phyloP scores from a whole-genome alignment of 2,113 vertebrate species.

The Lophius piscatorius region DNA sequence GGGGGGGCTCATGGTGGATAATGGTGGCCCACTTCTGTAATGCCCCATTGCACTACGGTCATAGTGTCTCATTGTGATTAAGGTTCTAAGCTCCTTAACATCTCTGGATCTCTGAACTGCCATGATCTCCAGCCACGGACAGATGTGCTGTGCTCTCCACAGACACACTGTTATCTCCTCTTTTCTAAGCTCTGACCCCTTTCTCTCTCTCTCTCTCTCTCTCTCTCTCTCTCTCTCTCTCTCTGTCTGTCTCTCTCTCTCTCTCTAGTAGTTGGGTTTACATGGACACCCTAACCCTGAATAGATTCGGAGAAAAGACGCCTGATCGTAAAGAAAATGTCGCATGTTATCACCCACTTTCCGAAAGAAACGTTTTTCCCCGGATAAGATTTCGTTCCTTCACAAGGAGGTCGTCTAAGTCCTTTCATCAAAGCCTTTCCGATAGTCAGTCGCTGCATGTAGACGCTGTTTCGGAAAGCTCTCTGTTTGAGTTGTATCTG shows the following conservation, averaged over 20 bases:
- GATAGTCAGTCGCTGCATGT: too few relatives aligned
- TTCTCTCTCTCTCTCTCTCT: slow-evolving; percentile 50
- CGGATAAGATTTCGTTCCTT: too few relatives aligned
- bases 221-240: slow-evolving; percentile 11
- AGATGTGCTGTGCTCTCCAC: slow-evolving; percentile 71
- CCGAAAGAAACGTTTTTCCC: too few relatives aligned
- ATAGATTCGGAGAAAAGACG: too few relatives aligned
- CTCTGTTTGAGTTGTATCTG: too few relatives aligned
- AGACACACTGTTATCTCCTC: slow-evolving; percentile 49
- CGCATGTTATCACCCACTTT: too few relatives aligned
- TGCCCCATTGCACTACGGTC: slow-evolving; percentile 56
- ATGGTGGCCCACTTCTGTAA: slow-evolving; percentile 69
- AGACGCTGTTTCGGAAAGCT: too few relatives aligned
- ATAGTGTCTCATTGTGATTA: slow-evolving; percentile 75
- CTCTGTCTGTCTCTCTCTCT: slow-evolving; percentile 5
- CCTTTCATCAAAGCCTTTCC: too few relatives aligned
- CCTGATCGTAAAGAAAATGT: too few relatives aligned
- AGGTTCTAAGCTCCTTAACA: slow-evolving; percentile 78
- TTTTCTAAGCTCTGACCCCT: slow-evolving; percentile 67
- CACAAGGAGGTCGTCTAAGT: too few relatives aligned
- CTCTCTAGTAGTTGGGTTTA: too few relatives aligned
- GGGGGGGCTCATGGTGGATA: slow-evolving; percentile 48
- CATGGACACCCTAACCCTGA: too few relatives aligned
- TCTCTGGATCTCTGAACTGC: slow-evolving; percentile 56
- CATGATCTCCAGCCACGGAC: slow-evolving; percentile 69